Percentiles rank a stretch among this genome's conserved stretches.
phyloP scores from a whole-genome alignment of 2,888 invertebrate genomes.

The Campaea margaritaria region DNA sequence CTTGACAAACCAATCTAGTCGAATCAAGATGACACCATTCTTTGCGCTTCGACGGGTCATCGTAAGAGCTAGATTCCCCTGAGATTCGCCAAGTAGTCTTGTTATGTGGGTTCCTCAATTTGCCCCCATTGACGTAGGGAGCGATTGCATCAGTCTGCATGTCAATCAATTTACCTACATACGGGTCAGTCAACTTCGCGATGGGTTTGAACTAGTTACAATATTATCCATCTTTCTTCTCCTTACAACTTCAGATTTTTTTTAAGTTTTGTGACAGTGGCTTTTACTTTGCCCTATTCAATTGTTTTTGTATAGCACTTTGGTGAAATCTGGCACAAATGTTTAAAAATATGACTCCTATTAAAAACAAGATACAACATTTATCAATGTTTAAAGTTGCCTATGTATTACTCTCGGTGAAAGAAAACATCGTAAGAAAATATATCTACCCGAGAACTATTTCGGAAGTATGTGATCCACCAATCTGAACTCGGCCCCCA shows the following conservation, averaged over 20 bases:
- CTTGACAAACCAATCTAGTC: constrained; percentile 12
- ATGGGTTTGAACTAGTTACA: constrained; percentile 33
- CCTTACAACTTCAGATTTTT: neutral
- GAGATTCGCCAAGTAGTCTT: constrained; percentile 68
- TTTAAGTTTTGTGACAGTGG: too few species aligned
- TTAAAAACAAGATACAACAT: too few species aligned
- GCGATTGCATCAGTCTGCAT: constrained; percentile 65
- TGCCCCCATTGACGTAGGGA: constrained; percentile 60
- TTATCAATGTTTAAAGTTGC: too few species aligned
- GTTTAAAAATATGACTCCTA: too few species aligned
- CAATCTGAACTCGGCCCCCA: too few species aligned
- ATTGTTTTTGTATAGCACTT: too few species aligned
- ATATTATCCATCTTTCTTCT: neutral
- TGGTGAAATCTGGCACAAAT: too few species aligned
- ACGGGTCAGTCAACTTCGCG: constrained; percentile 65
- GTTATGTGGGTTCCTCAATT: constrained; percentile 80
- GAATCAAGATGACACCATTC: constrained; percentile 31
- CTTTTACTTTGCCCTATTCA: too few species aligned
- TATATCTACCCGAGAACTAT: too few species aligned
- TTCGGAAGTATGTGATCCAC: too few species aligned
- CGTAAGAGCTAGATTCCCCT: constrained; percentile 67
- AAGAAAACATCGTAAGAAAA: too few species aligned
- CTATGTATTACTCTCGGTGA: too few species aligned
- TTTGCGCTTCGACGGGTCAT: constrained; percentile 55
- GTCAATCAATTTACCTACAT: constrained; percentile 76